Evolutionary conservation across 2,113 vertebrate species (phyloP).

Genomic region (Morone chrysops): DNA sequence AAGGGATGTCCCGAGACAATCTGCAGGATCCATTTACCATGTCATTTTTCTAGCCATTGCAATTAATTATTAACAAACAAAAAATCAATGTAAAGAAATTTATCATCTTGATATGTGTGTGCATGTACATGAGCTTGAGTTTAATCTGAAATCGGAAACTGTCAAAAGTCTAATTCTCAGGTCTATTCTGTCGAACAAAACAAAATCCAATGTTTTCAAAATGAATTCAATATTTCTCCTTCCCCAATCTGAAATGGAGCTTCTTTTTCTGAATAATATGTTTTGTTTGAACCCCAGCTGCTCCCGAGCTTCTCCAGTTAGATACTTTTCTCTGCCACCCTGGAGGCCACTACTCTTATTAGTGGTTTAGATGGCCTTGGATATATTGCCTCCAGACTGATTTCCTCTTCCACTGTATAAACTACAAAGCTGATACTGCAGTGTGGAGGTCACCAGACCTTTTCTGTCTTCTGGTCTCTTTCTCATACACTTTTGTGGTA

Average conservation of each 20-base stretch:
- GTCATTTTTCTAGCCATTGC: neutral
- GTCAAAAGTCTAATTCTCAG: conserved; percentile 9
- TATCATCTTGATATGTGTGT: neutral
- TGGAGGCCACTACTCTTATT: conserved; percentile 34
- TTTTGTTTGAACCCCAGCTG: conserved; percentile 63
- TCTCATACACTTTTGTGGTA: neutral
- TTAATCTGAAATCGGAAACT: conserved; percentile 15
- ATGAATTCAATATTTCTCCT: conserved; percentile 40
- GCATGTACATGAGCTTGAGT: neutral
- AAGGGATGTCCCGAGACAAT: neutral
- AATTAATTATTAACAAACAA: too few species aligned
- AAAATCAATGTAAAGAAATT: neutral
- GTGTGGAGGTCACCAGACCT: conserved; percentile 35
- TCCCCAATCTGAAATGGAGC: conserved; percentile 25
- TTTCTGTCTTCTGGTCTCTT: conserved; percentile 1
- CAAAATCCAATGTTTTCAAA: conserved; percentile 36
- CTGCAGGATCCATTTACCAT: neutral
- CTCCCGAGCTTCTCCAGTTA: conserved; percentile 37
- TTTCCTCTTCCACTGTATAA: conserved; percentile 49
- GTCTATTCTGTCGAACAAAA: conserved; percentile 3
- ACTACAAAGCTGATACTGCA: conserved; percentile 25
- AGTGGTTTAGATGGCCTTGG: conserved; percentile 40
- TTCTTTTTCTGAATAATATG: conserved; percentile 46
- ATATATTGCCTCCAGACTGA: conserved; percentile 55
- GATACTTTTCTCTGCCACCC: conserved; percentile 18